A percentile compares a stretch with the other conserved stretches of the same genome.
These are phyloP conservation scores for Orchestia grillus DNA, from an alignment of 1,140 invertebrate species.

Conservation along the genomic window DNA sequence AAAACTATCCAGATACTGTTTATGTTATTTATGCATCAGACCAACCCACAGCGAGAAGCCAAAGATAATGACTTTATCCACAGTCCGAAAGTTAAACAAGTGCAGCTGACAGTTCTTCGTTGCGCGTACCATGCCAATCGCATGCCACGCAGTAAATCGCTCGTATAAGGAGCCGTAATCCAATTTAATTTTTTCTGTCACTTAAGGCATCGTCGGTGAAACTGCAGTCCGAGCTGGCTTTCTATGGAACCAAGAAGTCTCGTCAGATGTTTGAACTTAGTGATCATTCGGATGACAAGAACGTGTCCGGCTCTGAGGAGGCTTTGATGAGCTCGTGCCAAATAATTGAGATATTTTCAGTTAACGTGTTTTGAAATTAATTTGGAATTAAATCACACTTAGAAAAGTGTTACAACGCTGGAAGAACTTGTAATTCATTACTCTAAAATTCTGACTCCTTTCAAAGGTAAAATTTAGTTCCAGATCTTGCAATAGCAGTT, in stretches of 20 bases:
- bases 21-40: no score
- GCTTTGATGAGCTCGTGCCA: neutral
- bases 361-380: neutral
- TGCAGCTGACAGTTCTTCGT: no score
- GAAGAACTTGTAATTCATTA: neutral
- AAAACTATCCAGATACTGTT: no score
- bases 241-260: neutral
- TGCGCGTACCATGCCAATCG: neutral
- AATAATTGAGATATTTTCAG: neutral
- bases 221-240: neutral
- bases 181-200: neutral
- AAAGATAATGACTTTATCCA: no score
- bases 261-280: neutral
- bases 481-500: neutral
- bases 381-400: neutral
- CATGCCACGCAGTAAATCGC: neutral
- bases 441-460: neutral
- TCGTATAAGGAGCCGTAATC: neutral
- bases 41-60: no score
- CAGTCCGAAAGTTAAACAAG: no score
- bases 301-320: neutral
- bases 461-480: neutral
- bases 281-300: neutral
- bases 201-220: neutral
- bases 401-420: neutral